These are phyloP conservation scores for Mesembrinibis cayennensis DNA, from an alignment of 2,113 vertebrate species.

Conservation along the genomic window DNA sequence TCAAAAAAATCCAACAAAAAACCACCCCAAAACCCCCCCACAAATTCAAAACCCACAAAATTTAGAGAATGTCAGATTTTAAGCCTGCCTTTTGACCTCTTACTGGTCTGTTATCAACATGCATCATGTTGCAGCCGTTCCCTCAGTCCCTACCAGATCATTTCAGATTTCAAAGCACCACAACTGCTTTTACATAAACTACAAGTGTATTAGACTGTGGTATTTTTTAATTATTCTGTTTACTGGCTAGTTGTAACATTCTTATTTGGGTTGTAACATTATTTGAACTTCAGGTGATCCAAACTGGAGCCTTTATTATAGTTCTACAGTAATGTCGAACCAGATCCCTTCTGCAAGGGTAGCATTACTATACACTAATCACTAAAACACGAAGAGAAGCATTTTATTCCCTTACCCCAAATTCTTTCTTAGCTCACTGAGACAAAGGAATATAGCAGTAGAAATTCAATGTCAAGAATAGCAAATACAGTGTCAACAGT, in stretches of 20 bases:
- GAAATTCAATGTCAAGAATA: neutral
- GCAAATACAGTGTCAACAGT: neutral
- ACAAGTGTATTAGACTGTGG: neutral
- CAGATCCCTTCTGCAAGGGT: neutral
- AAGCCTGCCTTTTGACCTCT: neutral
- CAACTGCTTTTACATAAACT: neutral
- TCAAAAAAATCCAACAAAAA: no score
- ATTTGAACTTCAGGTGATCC: neutral
- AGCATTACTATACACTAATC: neutral
- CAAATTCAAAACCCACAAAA: neutral
- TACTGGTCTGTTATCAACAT: neutral
- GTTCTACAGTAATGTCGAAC: neutral
- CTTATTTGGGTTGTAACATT: neutral
- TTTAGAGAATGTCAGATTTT: neutral
- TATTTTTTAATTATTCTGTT: neutral
- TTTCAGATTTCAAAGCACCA: neutral
- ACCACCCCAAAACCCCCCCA: no score
- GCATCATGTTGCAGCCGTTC: neutral
- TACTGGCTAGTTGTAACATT: neutral
- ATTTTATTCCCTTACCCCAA: neutral
- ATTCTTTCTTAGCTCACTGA: neutral
- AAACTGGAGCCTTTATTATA: neutral
- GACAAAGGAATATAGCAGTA: neutral
- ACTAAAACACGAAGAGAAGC: neutral
- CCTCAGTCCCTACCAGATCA: neutral